Base-by-base conservation (phyloP, 30 jellyfish, hydroid and myxozoan genomes). In the Nemopilema nomurai region DNA sequence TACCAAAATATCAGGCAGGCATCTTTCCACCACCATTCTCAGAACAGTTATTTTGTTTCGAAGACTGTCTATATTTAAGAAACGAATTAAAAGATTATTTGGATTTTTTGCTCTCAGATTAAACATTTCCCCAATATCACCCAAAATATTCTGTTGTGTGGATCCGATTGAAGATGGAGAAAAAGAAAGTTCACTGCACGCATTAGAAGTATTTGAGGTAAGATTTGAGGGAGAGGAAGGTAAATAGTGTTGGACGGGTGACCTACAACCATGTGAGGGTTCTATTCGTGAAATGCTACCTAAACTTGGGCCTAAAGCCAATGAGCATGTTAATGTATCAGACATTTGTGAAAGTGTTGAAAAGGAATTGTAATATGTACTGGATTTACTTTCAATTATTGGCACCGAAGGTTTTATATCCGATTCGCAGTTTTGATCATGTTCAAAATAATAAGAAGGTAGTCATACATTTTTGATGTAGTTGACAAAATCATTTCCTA, bases 31-130 rank as follows among this genome's bases (percentile, higher is more conserved):
- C 22, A 49, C 74, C 51, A 76, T 19, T 53, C 74, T 76, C 74
- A 76, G 21, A 76, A 33, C 86, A 76, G 52, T 22, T 49, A 76
- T 51, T 53, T 76, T 76, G 74, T 76, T 76, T 41, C 67, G 82
- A 29, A 71, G 82, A 71, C 82, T 75, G 49, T 75, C 16, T 8
- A 77, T 77, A 77, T 77, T 77, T 25, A 77, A 77, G 78, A 77
- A 77, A 6, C 87, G 78, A 28, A 57, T 77, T 29, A 52, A 27
- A 57, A 78, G 87, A 64, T 52, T 77, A 26, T 77, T 77, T 77
- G 77, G 87, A 77, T 51, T 6, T 77, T 77, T 64, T 51, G 77
- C 25, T 64, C 86, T 76, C 62, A 76, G 74, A 33, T 53, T 53
- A 52, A 76, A 76, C 24, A 76, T 21, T n/a, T n/a, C 50, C 83